Evolutionary conservation across 2,797 vertebrate genomes (phyloP), one percentile per base, ranked within the genome.

Genomic region (Austrolebias charrua): DNA sequence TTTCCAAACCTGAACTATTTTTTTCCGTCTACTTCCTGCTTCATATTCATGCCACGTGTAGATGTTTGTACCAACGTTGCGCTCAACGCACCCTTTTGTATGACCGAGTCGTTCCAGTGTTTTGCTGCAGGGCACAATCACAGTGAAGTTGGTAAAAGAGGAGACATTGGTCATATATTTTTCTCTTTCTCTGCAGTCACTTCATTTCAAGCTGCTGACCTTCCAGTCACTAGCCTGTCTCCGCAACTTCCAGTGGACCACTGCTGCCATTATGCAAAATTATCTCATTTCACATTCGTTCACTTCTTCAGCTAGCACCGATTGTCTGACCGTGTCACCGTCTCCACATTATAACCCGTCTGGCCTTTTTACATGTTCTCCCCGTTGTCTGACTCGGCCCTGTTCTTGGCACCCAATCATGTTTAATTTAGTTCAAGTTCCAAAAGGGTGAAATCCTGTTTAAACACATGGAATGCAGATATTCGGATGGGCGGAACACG

Each of bases 361-460:
- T 87, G 84, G 88, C 86, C 87, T 90, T 90, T 89, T 87, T 84
- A 86, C 80, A 80, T 82, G 84, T 86, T 81, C 77, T 66, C 76
- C 77, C 73, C 42, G 73, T 74, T 62, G 71, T 83, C 73, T 33
- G 33, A 66, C 76, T 67, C 54, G 2, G 44, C 44, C 66, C 69
- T 46, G 55, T 19, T 84, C 73, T 70, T 86, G 86, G 84, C 86
- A 86, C 75, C 82, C 80, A 78, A 84, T 90, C 86, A 14, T 2
- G 66, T 87, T 66, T 66, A 10, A 86, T 90, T 87, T 87, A 57
- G 52, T 77, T 86, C 79, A 86, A 70, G 42, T 13, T 61, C 63
- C 71, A 61, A 58, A 55, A 68, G 80, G 78, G 66, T 38, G 64
- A 69, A 70, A 65, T 81, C 73, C 73, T 54, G 81, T 61, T 76